Conservation (phyloP, 2,797 vertebrate species). For the Pteropus rufus region DNA sequence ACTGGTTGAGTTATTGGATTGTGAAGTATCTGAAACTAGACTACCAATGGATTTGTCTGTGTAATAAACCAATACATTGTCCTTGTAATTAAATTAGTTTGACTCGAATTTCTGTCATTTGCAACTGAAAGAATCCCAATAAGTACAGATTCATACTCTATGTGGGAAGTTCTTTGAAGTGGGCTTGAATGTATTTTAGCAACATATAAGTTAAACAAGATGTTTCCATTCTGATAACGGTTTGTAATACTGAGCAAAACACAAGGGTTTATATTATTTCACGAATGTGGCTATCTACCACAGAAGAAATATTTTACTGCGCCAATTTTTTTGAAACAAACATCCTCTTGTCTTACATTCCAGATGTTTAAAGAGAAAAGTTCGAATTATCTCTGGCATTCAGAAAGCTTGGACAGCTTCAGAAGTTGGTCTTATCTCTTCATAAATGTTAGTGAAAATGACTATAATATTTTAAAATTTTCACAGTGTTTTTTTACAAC, state of each 20-base stretch:
- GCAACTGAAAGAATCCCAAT: neutral
- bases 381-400: neutral
- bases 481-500: neutral
- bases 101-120: neutral
- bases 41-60: neutral
- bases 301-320: neutral
- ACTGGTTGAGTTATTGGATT: neutral
- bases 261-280: neutral
- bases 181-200: neutral
- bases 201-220: neutral
- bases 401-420: neutral
- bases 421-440: neutral
- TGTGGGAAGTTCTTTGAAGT: neutral
- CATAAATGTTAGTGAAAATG: neutral
- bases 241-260: neutral
- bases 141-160: neutral
- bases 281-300: neutral
- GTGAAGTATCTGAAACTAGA: neutral
- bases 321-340: neutral
- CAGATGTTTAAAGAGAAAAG: slow-evolving; percentile 1
- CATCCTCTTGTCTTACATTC: neutral
- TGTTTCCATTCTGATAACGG: neutral
- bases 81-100: neutral
- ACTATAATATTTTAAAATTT: neutral
- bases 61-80: neutral